A percentile compares a stretch with the other conserved stretches of the same genome.
phyloP scores from a whole-genome alignment of 1,140 invertebrate species.

The Lepidostoma basale region DNA sequence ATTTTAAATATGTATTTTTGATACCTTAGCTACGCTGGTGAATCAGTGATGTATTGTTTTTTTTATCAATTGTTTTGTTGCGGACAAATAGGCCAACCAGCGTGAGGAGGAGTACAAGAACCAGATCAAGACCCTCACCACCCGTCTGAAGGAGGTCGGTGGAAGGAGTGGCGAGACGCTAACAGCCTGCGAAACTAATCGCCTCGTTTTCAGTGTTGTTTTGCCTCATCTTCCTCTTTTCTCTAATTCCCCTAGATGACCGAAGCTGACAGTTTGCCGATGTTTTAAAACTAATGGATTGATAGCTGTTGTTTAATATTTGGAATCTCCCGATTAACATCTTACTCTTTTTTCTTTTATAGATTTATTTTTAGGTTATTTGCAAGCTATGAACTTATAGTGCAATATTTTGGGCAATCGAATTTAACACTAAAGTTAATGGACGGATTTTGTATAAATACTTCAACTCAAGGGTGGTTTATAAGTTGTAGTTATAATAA shows the following conservation, averaged over 20 bases:
- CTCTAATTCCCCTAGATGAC: not conserved
- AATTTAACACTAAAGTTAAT: too few relatives aligned
- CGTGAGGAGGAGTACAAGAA: conserved; percentile 99
- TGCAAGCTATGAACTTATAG: not conserved
- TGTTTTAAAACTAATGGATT: conserved; percentile 3
- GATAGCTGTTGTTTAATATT: conserved; percentile 22
- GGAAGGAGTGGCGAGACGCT: not conserved
- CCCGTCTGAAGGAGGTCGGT: conserved; percentile 98
- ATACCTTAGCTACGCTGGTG: too few relatives aligned
- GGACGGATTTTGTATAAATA: too few relatives aligned
- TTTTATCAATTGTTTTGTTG: conserved; percentile 32
- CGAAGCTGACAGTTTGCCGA: conserved; percentile 11
- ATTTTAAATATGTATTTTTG: too few relatives aligned
- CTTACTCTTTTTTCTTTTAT: not conserved
- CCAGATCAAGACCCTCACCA: conserved; percentile 98
- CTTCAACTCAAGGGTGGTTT: too few relatives aligned
- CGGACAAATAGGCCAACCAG: conserved; percentile 88
- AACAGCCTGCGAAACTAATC: conserved; percentile 29
- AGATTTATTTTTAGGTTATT: not conserved
- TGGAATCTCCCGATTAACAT: conserved; percentile 12
- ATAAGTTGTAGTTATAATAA: too few relatives aligned
- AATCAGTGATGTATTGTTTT: not conserved
- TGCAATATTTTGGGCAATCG: too few relatives aligned
- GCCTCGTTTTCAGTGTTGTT: conserved; percentile 18
- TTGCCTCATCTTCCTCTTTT: too few relatives aligned